Percentiles rank a stretch among this genome's conserved stretches.
Evolutionary conservation across 2,113 vertebrate genomes (phyloP).

Genomic region (Varanus salvator): DNA sequence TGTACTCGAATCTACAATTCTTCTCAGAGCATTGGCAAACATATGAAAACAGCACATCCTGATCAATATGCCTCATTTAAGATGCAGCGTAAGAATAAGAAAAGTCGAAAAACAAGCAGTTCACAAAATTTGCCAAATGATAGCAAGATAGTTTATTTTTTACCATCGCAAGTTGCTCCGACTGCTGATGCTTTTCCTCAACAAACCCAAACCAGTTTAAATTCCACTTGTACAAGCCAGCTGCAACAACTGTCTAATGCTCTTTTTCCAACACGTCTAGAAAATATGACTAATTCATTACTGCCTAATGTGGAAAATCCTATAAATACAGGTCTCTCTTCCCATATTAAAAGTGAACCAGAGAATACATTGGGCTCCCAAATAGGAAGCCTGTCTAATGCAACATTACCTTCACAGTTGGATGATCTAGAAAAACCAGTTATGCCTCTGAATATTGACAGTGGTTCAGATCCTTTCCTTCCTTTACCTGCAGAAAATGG

Average conservation of each 20-base stretch:
- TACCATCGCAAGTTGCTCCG: constrained; percentile 70
- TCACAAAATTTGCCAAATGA: constrained; percentile 65
- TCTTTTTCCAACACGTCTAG: constrained; percentile 81
- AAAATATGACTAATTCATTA: constrained; percentile 81
- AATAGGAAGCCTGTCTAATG: constrained; percentile 74
- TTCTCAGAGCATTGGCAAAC: constrained; percentile 91
- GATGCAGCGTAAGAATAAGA: constrained; percentile 83
- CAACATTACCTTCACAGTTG: constrained; percentile 76
- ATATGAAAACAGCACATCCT: constrained; percentile 92
- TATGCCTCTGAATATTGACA: constrained; percentile 81
- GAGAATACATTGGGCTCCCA: constrained; percentile 75
- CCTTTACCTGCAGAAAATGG: constrained; percentile 80
- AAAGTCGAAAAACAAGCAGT: constrained; percentile 70
- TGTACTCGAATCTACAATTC: constrained; percentile 92
- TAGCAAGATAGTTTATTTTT: constrained; percentile 73
- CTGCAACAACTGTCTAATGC: constrained; percentile 75
- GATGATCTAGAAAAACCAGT: constrained; percentile 80
- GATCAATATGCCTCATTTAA: constrained; percentile 93
- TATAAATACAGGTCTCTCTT: constrained; percentile 68
- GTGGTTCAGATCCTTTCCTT: constrained; percentile 79
- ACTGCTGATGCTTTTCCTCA: constrained; percentile 72
- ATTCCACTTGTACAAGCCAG: constrained; percentile 71
- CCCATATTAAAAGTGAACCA: constrained; percentile 79
- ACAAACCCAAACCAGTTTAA: constrained; percentile 78
- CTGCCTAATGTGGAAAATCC: constrained; percentile 82